Base-by-base conservation (phyloP, 1,140 invertebrate species). In the Cecropterus lyciades region DNA sequence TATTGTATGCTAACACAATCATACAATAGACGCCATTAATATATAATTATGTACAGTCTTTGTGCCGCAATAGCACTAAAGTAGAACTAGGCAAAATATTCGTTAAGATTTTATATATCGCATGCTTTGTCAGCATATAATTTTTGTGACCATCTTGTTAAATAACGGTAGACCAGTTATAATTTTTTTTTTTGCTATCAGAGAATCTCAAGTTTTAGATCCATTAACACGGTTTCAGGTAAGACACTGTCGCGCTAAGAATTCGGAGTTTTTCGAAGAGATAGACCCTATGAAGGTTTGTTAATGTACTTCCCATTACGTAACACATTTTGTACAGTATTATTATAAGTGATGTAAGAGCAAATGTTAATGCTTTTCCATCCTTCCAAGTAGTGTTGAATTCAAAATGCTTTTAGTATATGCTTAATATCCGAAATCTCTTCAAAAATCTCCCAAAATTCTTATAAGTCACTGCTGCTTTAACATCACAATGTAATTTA, bases 181-280 rank as follows among this genome's bases (percentile, higher is more conserved):
- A 8, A 6, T 3, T 33, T 65, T 15, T 15, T 9, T 30, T n/a
- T 42, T 20, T 20, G 10, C 13, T 7, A 33, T 43, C 40, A n/a
- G n/a, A 49, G 37, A 33, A 56, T 46, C 15, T 45, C 55, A 63
- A 63, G 55, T 55, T 55, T 52, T 17, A 63, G 59, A 37, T 63
- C 48, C 60, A 57, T 55, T 60, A 65, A 52, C 33, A 75, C 68
- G 66, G 60, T 86, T 89, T 83, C 86, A 89, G 86, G 77, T 84
- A 81, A 87, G 76, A 69, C 69, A 73, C 56, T 71, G 66, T 73
- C 80, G 82, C 63, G 67, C 72, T 79, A 89, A 77, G 81, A 82
- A 79, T 83, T 77, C 77, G 79, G 85, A 85, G 83, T 57, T 77
- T 84, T 85, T 80, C 76, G 80, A 85, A 87, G 85, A 90, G 69